Conservation (phyloP, 2,888 invertebrate species). For the Pegoplata infirma region DNA sequence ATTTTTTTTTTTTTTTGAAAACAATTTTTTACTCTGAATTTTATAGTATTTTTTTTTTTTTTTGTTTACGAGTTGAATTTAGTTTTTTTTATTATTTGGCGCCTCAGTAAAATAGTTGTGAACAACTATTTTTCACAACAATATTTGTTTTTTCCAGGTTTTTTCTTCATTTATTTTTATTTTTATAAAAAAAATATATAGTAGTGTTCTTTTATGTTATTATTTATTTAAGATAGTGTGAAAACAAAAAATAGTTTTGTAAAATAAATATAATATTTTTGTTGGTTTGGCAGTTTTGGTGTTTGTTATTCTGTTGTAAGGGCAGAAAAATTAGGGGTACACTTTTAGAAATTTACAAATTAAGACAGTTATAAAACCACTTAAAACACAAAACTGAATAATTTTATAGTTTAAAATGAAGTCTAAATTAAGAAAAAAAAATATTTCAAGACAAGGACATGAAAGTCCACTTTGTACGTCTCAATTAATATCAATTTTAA, state of each 20-base stretch:
- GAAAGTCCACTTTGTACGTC: too few relatives aligned
- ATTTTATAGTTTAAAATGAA: too few relatives aligned
- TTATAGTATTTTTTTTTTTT: constrained; percentile 24
- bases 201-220: too few relatives aligned
- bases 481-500: too few relatives aligned
- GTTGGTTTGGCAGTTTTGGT: constrained; percentile 9
- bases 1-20: neutral
- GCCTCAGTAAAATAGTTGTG: neutral
- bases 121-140: neutral
- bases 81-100: constrained; percentile 9
- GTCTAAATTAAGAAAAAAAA: too few relatives aligned
- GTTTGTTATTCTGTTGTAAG: constrained; percentile 10
- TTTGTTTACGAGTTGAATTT: constrained; percentile 21
- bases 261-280: constrained; percentile 35
- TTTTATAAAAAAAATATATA: neutral
- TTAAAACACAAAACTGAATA: too few relatives aligned
- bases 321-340: neutral
- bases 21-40: neutral
- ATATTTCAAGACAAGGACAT: too few relatives aligned
- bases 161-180: neutral
- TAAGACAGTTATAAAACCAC: too few relatives aligned
- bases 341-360: too few relatives aligned
- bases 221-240: constrained; percentile 8
- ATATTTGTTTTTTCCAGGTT: neutral
- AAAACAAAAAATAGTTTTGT: constrained; percentile 17